A percentile compares a stretch with the other conserved stretches of the same genome.
Evolutionary conservation across 2,888 invertebrate genomes (phyloP).

Genomic region (Athripsodes cinereus): DNA sequence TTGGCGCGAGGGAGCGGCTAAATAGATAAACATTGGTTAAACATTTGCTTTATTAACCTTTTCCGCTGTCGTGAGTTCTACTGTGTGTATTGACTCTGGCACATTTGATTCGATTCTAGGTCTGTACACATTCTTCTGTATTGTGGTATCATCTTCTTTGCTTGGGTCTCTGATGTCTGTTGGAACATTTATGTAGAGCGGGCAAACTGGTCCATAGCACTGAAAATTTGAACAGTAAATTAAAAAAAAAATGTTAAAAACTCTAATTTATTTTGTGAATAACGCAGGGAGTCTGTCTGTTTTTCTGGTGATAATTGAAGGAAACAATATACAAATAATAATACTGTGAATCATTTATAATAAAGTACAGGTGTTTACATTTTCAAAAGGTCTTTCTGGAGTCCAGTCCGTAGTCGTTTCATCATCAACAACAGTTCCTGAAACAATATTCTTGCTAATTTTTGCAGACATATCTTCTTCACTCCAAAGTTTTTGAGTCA

Average conservation of each 20-base stretch:
- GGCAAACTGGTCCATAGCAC: constrained; percentile 23
- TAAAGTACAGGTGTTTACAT: constrained; percentile 48
- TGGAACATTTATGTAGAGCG: background rate
- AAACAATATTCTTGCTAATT: constrained; percentile 22
- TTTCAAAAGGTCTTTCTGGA: constrained; percentile 88
- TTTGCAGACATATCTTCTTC: constrained; percentile 32
- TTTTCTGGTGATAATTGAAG: too few species aligned
- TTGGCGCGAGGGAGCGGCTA: too few species aligned
- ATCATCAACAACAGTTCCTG: constrained; percentile 62
- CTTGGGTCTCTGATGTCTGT: constrained; percentile 3
- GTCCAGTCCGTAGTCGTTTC: constrained; percentile 81
- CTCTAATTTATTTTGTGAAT: too few species aligned
- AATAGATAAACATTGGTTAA: background rate
- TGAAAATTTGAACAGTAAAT: constrained; percentile 4
- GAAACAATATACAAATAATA: background rate
- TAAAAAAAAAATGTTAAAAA: background rate
- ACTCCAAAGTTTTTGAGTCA: constrained; percentile 35
- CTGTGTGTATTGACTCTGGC: constrained; percentile 20
- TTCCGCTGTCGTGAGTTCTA: constrained; percentile 34
- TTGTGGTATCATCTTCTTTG: constrained; percentile 11
- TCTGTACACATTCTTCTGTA: constrained; percentile 16
- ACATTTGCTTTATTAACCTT: constrained; percentile 23
- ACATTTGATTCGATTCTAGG: constrained; percentile 20
- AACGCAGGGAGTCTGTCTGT: too few species aligned
- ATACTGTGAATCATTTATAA: background rate